Evolutionary conservation across 2,888 invertebrate genomes (phyloP), one percentile per base, ranked within the genome.

Genomic region (Sinodicranocentrus sp.): DNA sequence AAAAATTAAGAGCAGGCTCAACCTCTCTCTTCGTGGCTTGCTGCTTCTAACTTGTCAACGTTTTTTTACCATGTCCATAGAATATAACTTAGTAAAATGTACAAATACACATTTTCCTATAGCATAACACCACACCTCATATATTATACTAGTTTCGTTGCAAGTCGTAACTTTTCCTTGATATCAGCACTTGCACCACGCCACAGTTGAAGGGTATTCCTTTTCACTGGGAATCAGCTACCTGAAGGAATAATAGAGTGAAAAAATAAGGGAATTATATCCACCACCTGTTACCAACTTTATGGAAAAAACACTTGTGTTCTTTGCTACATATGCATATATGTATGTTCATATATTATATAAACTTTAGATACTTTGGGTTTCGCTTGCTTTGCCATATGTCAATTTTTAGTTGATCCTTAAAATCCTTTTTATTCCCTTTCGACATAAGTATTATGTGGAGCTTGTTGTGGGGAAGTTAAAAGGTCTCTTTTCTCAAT

Each of bases 361-460:
- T 21, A 76, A 6, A 8, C 8, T 3, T 52, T 26, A 19, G 6
- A 33, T 26, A 52, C 8, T 25, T 67, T 48, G 17, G 28, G 33
- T 67, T 77, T 48, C 48, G 44, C 57, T 48, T 61, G 71, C 72
- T 48, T 57, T 72, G 80, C 80, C 80, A 80, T 80, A 80, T 80
- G 80, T 80, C 80, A 80, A 80, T 63, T 65, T 78, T 72, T 13
- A 61, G 5, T 61, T 13, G 23, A 21, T 19, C 57, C 23, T 6
- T 39, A 39, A 8, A 23, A 8, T 57, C 57, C 57, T 57, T 21
- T 17, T 48, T 48, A n/a, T 48, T 13, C 15, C 5, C 48, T 48
- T 48, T 15, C 15, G 13, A n/a, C n/a, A n/a, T n/a, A n/a, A n/a
- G n/a, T n/a, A n/a, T n/a, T n/a, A n/a, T n/a, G n/a, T n/a, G n/a